phyloP scores from a whole-genome alignment of 2,797 vertebrate genomes.

The Sebastes reedi region DNA sequence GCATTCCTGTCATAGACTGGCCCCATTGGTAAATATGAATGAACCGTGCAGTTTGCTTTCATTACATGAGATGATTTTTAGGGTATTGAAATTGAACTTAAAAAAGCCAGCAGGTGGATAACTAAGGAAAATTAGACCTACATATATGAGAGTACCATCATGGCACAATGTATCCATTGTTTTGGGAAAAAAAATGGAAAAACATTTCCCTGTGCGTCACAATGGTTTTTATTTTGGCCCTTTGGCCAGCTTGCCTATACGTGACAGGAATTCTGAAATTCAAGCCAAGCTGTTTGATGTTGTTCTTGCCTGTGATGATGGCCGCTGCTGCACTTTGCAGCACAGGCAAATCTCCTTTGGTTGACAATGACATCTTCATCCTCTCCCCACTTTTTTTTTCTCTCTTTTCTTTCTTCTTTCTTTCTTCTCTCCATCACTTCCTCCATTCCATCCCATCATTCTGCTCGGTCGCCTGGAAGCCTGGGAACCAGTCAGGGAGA shows the following conservation, averaged over 20 bases:
- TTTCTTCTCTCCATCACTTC: neutral
- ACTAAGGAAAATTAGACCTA: no score
- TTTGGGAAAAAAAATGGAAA: neutral
- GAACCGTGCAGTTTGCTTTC: neutral
- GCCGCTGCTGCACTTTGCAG: slow-evolving; percentile 15
- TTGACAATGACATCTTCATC: slow-evolving; percentile 28
- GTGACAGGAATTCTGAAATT: slow-evolving; percentile 32
- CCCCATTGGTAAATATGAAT: neutral
- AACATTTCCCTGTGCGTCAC: slow-evolving; percentile 2
- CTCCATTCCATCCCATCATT: slow-evolving; percentile 48
- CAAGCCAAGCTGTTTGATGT: slow-evolving; percentile 33
- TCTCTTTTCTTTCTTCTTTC: neutral
- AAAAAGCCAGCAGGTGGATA: neutral
- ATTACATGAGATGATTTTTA: neutral
- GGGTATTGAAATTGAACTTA: neutral
- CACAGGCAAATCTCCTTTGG: slow-evolving; percentile 13
- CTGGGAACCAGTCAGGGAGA: slow-evolving; percentile 53
- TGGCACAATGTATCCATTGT: neutral
- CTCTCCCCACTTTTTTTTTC: neutral
- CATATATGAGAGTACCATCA: neutral
- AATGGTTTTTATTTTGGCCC: neutral
- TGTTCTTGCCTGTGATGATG: slow-evolving; percentile 19
- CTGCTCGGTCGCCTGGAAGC: slow-evolving; percentile 37
- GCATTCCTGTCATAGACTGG: no score
- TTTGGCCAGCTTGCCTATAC: neutral